A percentile compares a stretch with the other conserved stretches of the same genome.
phyloP scores from a whole-genome alignment of 2,113 vertebrate genomes.

The Gopherus flavomarginatus region DNA sequence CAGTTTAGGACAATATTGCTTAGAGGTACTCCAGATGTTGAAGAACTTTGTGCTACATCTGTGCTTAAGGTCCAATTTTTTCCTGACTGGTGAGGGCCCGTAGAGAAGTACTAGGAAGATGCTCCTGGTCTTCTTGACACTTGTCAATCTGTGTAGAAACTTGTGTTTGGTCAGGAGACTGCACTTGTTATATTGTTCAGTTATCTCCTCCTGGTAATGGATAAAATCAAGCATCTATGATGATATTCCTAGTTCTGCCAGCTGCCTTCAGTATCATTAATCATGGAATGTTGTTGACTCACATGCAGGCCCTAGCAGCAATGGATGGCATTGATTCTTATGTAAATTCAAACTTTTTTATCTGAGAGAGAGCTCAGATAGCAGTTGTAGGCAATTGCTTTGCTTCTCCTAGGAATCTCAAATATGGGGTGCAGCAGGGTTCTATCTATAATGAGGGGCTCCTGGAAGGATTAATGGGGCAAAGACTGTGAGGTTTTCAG shows the following conservation, averaged over 20 bases:
- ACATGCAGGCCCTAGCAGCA: not conserved
- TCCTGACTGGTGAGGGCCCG: not conserved
- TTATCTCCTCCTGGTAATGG: not conserved
- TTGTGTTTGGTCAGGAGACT: not conserved
- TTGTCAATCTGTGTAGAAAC: not conserved
- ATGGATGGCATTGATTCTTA: not conserved
- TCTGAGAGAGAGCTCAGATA: not conserved
- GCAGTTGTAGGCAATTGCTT: not conserved
- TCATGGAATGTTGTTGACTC: not conserved
- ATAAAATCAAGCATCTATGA: not conserved
- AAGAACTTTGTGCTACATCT: not conserved
- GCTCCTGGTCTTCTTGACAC: not conserved
- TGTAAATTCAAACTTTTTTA: not conserved
- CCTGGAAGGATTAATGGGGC: not conserved
- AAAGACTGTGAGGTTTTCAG: not conserved
- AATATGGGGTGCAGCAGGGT: not conserved
- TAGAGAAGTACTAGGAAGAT: not conserved
- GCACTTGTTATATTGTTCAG: not conserved
- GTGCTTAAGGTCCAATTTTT: not conserved
- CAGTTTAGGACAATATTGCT: not conserved
- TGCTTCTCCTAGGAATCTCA: not conserved
- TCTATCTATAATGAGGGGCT: not conserved
- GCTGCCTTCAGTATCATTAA: accelerated
- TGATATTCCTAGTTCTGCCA: not conserved
- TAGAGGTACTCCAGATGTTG: not conserved